A percentile compares a stretch with the other conserved stretches of the same genome.
Evolutionary conservation across 2,113 vertebrate species (phyloP).

Genomic region (Edolisoma coerulescens): DNA sequence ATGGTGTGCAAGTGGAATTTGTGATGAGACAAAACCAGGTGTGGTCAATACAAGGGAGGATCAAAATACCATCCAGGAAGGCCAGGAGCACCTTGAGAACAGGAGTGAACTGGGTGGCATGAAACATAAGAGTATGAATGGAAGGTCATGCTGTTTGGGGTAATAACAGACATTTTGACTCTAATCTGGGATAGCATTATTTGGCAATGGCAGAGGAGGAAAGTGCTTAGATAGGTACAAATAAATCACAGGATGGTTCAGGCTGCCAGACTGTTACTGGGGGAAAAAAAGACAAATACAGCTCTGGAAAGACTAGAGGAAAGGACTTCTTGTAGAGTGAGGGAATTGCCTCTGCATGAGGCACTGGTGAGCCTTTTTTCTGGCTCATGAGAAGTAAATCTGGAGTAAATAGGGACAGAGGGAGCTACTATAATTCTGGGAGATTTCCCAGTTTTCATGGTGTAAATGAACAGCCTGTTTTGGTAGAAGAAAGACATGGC

Average conservation of each 20-base stretch:
- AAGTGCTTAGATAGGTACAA: neutral
- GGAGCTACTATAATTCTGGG: neutral
- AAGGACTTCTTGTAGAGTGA: neutral
- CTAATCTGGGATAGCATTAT: neutral
- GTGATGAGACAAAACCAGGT: conserved; percentile 44
- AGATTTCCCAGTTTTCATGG: neutral
- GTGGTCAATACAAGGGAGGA: conserved; percentile 29
- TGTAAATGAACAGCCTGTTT: neutral
- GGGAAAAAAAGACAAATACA: neutral
- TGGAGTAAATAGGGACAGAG: neutral
- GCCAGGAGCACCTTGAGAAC: neutral
- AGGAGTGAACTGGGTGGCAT: neutral
- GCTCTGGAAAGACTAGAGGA: neutral
- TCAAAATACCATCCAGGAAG: conserved; percentile 37
- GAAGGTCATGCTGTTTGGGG: neutral
- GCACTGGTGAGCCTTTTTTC: neutral
- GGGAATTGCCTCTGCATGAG: neutral
- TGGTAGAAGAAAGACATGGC: neutral
- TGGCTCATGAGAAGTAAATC: neutral
- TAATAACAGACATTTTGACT: neutral
- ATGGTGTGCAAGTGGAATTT: conserved; percentile 40
- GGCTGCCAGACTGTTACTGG: neutral
- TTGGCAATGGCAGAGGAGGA: neutral
- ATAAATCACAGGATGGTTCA: neutral
- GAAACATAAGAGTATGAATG: conserved; percentile 13